These are phyloP conservation scores for Pseudomyrmex sp. DNA, from an alignment of 1,140 invertebrate genomes.

Conservation along the genomic window DNA sequence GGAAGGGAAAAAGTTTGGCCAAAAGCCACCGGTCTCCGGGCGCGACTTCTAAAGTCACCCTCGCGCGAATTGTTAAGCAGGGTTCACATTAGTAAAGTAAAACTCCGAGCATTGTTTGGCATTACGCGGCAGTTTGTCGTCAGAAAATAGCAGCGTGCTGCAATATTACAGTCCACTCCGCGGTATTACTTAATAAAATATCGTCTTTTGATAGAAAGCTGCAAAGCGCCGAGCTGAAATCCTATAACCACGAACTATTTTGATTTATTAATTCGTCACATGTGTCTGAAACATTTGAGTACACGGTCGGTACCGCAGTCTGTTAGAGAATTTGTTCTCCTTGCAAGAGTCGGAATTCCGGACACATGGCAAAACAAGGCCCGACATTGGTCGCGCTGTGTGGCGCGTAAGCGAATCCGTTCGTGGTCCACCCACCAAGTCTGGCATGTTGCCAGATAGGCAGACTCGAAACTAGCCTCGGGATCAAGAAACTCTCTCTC, in stretches of 20 bases:
- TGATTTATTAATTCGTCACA: conserved; percentile 27
- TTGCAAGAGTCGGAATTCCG: conserved; percentile 35
- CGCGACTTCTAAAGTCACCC: neutral
- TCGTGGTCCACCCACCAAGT: conserved; percentile 25
- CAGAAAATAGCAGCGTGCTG: too few species aligned
- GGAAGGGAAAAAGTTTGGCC: conserved; percentile 43
- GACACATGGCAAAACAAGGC: conserved; percentile 43
- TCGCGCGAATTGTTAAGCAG: conserved; percentile 3
- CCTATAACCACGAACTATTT: too few species aligned
- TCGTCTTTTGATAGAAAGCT: too few species aligned
- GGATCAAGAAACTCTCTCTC: conserved; percentile 58
- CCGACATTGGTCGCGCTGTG: conserved; percentile 26
- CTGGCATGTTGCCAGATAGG: conserved; percentile 51
- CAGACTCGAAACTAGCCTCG: conserved; percentile 37
- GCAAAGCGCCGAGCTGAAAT: too few species aligned
- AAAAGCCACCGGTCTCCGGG: conserved; percentile 7
- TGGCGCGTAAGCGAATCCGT: neutral
- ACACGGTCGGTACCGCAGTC: neutral
- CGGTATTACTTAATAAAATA: too few species aligned
- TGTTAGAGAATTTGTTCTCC: conserved; percentile 47
- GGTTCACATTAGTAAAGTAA: neutral
- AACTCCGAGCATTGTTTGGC: too few species aligned
- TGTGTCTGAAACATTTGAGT: neutral
- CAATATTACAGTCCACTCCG: too few species aligned
- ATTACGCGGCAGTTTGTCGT: too few species aligned